Evolutionary conservation across 2,888 invertebrate species (phyloP).

Genomic region (Lithophane socia): DNA sequence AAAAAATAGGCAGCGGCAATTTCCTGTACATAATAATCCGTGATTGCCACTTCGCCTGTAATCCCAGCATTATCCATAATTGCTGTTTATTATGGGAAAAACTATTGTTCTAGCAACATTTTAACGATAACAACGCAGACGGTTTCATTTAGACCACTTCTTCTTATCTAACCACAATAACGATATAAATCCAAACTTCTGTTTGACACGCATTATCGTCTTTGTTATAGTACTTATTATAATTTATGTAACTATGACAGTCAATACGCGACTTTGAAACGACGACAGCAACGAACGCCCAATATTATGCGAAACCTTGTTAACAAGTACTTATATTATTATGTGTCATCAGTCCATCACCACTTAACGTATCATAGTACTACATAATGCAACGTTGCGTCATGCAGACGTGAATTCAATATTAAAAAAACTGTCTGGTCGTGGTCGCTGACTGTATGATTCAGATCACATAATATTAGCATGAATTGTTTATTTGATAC

Average conservation of each 20-base stretch:
- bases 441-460: conserved; percentile 9
- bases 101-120: conserved; percentile 33
- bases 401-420: conserved; percentile 30
- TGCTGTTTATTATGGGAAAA: conserved; percentile 24
- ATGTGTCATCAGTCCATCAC: conserved; percentile 37
- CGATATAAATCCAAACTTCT: conserved; percentile 28
- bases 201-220: conserved; percentile 15
- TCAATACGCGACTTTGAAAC: conserved; percentile 36
- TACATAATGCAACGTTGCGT: conserved; percentile 34
- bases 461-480: conserved; percentile 2
- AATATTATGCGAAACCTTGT: conserved; percentile 15
- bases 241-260: neutral
- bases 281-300: conserved; percentile 11
- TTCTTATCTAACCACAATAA: conserved; percentile 12
- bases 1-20: conserved; percentile 12
- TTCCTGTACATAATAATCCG: conserved; percentile 16
- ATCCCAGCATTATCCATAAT: conserved; percentile 33
- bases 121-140: neutral
- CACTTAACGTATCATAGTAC: conserved; percentile 9
- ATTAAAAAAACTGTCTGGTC: conserved; percentile 38
- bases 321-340: neutral
- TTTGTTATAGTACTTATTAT: no score
- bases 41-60: conserved; percentile 9
- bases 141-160: conserved; percentile 24
- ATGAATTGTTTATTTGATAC: conserved; percentile 6